Base-by-base conservation (phyloP, 1,140 invertebrate species). In the Lethrus apterus region DNA sequence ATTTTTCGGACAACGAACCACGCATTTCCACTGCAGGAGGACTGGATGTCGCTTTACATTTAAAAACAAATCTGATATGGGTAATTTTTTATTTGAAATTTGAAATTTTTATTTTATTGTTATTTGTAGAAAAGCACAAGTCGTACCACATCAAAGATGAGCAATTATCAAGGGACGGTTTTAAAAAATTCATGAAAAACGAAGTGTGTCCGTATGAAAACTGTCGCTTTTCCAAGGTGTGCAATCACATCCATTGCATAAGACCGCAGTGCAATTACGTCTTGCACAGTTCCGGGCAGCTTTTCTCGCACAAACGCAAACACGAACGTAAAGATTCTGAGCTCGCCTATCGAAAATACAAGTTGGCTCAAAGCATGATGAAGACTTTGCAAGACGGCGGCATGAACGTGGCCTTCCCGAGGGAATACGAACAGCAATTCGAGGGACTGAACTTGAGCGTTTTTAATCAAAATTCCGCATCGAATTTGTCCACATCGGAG, bases 31-130 rank as follows among this genome's bases (percentile, higher is more conserved):
- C 65, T 98, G 95, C 67, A 75, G 91, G 46, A 73, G 94, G 58
- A 70, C 82, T 30, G 83, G 83, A 3, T 98, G 95, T 71, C 83
- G 86, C 49, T 95, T 89, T 66, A 98, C 93, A 0, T 98, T 98
- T 69, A 98, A 98, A 68, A 98, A 98, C 69, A 98, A 98, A 71
- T 92, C 93, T 57, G 94, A 98, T 71, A 98, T 98, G 93, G 94
- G 93, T 96, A 76, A 80, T 83, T 66, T 48, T 53, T 36, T 40
- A 31, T 7, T 14, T 3, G 20, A 19, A 19, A 1, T 18, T 40
- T 40, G 1, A 3, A 9, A n/a, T n/a, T n/a, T n/a, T n/a, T n/a
- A n/a, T n/a, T n/a, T n/a, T n/a, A n/a, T n/a, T n/a, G n/a, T n/a
- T 26, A 26, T 44, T 59, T 71, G 2, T 72, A 97, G 94, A 98